Percentiles rank a stretch among this genome's conserved stretches.
phyloP scores from a whole-genome alignment of 2,888 invertebrate species.

The Amphipyra tragopoginis region DNA sequence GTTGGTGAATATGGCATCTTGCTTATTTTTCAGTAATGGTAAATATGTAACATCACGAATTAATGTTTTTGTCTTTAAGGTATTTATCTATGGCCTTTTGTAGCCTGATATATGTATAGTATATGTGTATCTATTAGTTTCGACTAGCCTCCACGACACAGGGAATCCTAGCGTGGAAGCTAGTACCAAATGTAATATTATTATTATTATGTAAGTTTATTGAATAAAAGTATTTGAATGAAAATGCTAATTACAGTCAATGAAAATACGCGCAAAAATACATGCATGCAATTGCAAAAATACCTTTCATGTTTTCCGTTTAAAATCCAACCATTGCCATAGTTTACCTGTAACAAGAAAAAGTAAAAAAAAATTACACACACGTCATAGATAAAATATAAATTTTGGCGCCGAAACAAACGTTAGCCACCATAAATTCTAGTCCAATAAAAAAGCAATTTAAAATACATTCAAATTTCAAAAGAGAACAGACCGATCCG shows the following conservation, averaged over 20 bases:
- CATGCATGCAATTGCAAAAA: conserved; percentile 51
- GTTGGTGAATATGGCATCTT: background rate
- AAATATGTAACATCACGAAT: conserved; percentile 6
- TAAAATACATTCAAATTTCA: conserved; percentile 84
- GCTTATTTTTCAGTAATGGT: conserved; percentile 3
- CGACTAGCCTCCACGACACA: no score
- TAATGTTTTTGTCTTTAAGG: no score
- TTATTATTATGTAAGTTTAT: no score
- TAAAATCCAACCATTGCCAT: conserved; percentile 41
- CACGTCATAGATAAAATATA: conserved; percentile 71
- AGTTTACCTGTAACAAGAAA: conserved; percentile 60
- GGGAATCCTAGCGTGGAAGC: no score
- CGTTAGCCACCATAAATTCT: conserved; percentile 82
- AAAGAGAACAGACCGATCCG: conserved; percentile 75
- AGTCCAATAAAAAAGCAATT: conserved; percentile 88
- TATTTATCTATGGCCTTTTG: no score
- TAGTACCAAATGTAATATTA: no score
- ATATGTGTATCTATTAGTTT: no score
- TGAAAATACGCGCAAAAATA: conserved; percentile 36
- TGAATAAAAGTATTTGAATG: no score
- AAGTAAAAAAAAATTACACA: conserved; percentile 57
- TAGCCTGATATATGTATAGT: no score
- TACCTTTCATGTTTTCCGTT: conserved; percentile 47
- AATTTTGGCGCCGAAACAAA: conserved; percentile 81
- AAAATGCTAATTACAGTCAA: conserved; percentile 19